A percentile compares a stretch with the other conserved stretches of the same genome.
Evolutionary conservation across 2,888 invertebrate species (phyloP).

Genomic region (Pyrocoelia pectoralis): DNA sequence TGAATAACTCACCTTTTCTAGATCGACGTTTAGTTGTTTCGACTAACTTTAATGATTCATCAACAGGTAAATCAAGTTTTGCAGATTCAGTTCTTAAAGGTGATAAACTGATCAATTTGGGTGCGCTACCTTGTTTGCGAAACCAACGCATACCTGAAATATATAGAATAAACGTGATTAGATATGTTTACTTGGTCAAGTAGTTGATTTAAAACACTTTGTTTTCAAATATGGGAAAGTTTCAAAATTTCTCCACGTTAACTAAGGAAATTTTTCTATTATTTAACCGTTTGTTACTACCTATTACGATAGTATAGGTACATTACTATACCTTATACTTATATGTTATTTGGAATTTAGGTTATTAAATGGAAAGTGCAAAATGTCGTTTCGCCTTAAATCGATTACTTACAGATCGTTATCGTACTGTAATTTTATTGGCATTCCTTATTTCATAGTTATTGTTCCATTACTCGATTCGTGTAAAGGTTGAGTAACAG

Average conservation of each 20-base stretch:
- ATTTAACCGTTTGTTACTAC: too few species aligned
- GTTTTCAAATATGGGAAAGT: not conserved
- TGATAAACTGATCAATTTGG: conserved; percentile 73
- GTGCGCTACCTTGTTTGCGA: conserved; percentile 70
- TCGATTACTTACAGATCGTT: not conserved
- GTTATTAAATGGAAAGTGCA: conserved; percentile 7
- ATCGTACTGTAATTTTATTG: not conserved
- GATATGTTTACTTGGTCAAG: too few species aligned
- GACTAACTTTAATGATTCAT: conserved; percentile 41
- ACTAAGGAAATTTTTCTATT: not conserved
- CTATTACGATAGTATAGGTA: too few species aligned
- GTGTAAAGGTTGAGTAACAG: not conserved
- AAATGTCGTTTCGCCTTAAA: conserved; percentile 4
- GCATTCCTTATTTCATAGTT: not conserved
- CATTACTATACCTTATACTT: not conserved
- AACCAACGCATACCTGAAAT: conserved; percentile 72
- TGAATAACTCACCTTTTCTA: conserved; percentile 46
- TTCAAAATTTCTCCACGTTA: not conserved
- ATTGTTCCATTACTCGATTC: not conserved
- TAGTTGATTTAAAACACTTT: not conserved
- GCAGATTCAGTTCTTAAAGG: conserved; percentile 65
- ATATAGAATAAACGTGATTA: not conserved
- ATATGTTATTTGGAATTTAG: conserved; percentile 2
- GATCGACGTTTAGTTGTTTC: conserved; percentile 47
- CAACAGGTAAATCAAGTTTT: conserved; percentile 47